phyloP scores from a whole-genome alignment of 2,888 invertebrate species.

The Drosophila tanythrix region DNA sequence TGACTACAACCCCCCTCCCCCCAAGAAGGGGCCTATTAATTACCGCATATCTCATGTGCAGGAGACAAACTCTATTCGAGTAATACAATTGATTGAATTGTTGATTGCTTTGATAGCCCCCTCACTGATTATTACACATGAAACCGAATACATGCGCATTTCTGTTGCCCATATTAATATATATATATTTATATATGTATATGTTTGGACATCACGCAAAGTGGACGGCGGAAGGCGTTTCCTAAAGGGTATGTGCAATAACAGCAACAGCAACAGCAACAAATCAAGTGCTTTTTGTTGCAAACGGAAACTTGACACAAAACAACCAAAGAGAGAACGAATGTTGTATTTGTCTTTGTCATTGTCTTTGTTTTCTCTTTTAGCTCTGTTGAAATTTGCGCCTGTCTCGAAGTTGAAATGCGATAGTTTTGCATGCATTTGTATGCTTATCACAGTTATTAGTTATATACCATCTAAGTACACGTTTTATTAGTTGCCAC shows the following conservation, averaged over 20 bases:
- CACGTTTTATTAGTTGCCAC: slow-evolving; percentile 11
- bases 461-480: slow-evolving; percentile 18
- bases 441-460: slow-evolving; percentile 27
- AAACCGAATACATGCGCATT: slow-evolving; percentile 18
- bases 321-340: slow-evolving; percentile 27
- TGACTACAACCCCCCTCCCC: not conserved
- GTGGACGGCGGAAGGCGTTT: slow-evolving; percentile 35
- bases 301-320: slow-evolving; percentile 40
- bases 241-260: slow-evolving; percentile 30
- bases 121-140: slow-evolving; percentile 41
- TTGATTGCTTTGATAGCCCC: slow-evolving; percentile 30
- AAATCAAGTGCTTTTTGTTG: slow-evolving; percentile 16
- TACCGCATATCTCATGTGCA: slow-evolving; percentile 27
- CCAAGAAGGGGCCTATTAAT: slow-evolving; percentile 35
- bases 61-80: slow-evolving; percentile 5
- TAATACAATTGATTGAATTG: slow-evolving; percentile 48
- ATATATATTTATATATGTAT: slow-evolving; percentile 6
- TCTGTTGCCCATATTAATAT: slow-evolving; percentile 10
- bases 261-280: slow-evolving; percentile 12
- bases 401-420: slow-evolving; percentile 53
- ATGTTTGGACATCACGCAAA: slow-evolving; percentile 6
- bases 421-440: slow-evolving; percentile 30
- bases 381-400: slow-evolving; percentile 46
- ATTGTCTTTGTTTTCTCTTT: slow-evolving; percentile 13
- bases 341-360: slow-evolving; percentile 19